Evolutionary conservation across 2,797 vertebrate genomes (phyloP).

Genomic region (Mus minutoides): DNA sequence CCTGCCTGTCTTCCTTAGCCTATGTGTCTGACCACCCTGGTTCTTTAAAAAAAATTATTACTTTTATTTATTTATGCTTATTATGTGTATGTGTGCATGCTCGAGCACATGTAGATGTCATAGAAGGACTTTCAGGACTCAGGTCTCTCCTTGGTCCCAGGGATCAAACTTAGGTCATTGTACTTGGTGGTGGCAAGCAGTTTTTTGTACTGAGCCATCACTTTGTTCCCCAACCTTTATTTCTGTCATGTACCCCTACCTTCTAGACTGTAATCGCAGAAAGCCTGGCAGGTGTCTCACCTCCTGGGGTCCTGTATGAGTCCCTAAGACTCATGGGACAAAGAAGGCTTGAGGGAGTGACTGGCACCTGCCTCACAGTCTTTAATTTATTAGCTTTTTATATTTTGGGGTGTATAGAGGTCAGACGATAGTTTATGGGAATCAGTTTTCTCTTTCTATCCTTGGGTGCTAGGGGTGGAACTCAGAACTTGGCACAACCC

Average conservation of each 20-base stretch:
- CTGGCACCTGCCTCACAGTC: slow-evolving; percentile 45
- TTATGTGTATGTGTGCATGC: neutral
- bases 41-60: neutral
- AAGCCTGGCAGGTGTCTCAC: neutral
- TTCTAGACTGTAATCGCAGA: slow-evolving; percentile 66
- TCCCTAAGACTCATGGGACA: neutral
- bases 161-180: neutral
- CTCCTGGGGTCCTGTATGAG: neutral
- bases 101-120: neutral
- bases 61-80: neutral
- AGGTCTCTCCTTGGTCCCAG: too few relatives aligned
- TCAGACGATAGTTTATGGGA: neutral
- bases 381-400: neutral
- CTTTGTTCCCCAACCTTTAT: neutral
- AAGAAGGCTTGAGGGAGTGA: neutral
- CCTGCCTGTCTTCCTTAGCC: neutral
- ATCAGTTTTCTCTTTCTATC: neutral
- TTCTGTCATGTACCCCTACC: neutral
- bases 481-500: neutral
- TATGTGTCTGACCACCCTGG: neutral
- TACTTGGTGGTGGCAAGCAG: neutral
- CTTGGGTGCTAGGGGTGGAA: neutral
- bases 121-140: neutral
- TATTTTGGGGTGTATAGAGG: neutral
- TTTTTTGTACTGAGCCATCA: neutral